Percentiles rank a stretch among this genome's conserved stretches.
These are phyloP conservation scores for Rhinichthys klamathensis DNA, from an alignment of 2,113 vertebrate species.

Conservation along the genomic window DNA sequence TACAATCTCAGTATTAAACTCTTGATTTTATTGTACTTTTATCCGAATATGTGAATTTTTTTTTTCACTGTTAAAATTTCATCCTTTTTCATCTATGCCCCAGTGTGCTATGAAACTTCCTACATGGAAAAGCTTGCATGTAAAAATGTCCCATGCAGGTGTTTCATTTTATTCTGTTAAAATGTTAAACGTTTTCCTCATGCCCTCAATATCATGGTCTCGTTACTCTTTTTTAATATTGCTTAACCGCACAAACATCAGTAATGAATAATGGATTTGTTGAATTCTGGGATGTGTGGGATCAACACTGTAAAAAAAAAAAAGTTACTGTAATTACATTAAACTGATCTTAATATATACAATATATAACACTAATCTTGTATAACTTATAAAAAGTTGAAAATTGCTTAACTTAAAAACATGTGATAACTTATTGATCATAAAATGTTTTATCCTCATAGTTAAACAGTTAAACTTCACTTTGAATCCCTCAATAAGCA, in stretches of 20 bases:
- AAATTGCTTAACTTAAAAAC: no score
- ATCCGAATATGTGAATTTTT: background rate
- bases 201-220: background rate
- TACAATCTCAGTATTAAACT: background rate
- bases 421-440: no score
- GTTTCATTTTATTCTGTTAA: no score
- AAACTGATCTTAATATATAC: no score
- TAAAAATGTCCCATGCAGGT: background rate
- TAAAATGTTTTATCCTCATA: no score
- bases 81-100: no score
- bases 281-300: background rate
- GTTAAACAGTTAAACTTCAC: no score
- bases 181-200: background rate
- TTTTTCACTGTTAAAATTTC: background rate
- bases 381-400: no score
- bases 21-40: background rate
- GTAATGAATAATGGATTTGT: background rate
- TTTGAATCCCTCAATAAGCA: background rate
- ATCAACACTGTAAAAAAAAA: background rate
- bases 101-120: background rate
- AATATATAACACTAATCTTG: no score
- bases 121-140: background rate
- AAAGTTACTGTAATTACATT: no score
- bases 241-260: background rate
- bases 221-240: background rate